phyloP scores from a whole-genome alignment of 2,113 vertebrate genomes.

The Strix uralensis region DNA sequence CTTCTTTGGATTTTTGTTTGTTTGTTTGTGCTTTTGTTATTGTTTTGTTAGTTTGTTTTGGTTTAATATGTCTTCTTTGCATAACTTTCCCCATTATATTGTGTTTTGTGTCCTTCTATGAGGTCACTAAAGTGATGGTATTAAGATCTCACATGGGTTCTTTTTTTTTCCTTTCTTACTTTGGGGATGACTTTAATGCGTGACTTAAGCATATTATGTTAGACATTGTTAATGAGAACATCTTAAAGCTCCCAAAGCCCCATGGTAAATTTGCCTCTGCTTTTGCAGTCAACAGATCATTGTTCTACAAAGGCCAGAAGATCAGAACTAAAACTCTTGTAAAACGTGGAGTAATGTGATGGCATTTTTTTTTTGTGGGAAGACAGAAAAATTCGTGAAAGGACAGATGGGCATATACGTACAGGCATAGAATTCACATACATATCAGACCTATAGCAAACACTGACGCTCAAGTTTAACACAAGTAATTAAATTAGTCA shows the following conservation, averaged over 20 bases:
- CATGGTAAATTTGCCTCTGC: accelerated
- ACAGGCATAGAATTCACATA: not conserved
- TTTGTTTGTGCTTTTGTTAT: not conserved
- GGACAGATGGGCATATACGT: no score
- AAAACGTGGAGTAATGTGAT: not conserved
- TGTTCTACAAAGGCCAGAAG: not conserved
- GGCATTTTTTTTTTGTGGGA: not conserved
- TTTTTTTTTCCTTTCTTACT: not conserved
- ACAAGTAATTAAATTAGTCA: not conserved
- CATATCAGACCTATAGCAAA: not conserved
- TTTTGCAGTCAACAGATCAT: not conserved
- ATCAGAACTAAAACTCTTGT: not conserved
- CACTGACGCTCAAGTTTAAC: not conserved
- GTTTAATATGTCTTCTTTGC: not conserved
- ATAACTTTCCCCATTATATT: not conserved
- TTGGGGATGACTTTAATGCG: not conserved
- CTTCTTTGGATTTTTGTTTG: accelerated
- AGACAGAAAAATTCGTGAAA: not conserved
- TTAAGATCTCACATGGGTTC: not conserved
- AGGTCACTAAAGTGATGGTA: not conserved
- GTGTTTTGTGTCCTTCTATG: not conserved
- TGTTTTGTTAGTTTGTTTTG: accelerated
- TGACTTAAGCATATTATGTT: not conserved
- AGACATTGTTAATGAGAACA: no score
- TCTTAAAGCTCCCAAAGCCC: not conserved